A percentile compares a stretch with the other conserved stretches of the same genome.
Conservation (phyloP, 2,797 vertebrate genomes). For the Trachops cirrhosus region DNA sequence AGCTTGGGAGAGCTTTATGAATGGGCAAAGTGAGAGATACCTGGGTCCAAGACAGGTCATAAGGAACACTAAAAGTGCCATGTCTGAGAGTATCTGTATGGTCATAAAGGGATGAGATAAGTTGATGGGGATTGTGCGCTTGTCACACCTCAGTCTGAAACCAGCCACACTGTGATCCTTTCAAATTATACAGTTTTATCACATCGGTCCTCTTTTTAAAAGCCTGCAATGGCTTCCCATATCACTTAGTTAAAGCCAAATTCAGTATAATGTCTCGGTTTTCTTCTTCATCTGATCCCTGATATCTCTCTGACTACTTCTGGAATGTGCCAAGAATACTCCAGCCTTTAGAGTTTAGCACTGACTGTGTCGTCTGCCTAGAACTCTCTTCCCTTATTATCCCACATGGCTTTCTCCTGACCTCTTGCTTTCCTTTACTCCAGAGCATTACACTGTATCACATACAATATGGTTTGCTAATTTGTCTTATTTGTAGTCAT, state of each 20-base stretch:
- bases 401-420: background rate
- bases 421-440: background rate
- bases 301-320: background rate
- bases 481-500: background rate
- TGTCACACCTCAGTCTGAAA: background rate
- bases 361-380: background rate
- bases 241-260: background rate
- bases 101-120: background rate
- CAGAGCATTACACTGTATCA: background rate
- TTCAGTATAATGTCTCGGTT: background rate
- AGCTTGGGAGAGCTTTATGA: background rate
- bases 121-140: background rate
- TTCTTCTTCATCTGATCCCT: background rate
- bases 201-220: background rate
- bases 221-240: background rate
- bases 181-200: background rate
- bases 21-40: background rate
- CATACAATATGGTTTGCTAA: background rate
- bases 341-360: background rate
- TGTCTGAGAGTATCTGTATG: background rate
- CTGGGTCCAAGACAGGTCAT: background rate
- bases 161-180: background rate
- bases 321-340: rapidly evolving
- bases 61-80: background rate
- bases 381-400: background rate